Evolutionary conservation across 2,888 invertebrate genomes (phyloP).

Genomic region (Eueremaeus valkanovi): DNA sequence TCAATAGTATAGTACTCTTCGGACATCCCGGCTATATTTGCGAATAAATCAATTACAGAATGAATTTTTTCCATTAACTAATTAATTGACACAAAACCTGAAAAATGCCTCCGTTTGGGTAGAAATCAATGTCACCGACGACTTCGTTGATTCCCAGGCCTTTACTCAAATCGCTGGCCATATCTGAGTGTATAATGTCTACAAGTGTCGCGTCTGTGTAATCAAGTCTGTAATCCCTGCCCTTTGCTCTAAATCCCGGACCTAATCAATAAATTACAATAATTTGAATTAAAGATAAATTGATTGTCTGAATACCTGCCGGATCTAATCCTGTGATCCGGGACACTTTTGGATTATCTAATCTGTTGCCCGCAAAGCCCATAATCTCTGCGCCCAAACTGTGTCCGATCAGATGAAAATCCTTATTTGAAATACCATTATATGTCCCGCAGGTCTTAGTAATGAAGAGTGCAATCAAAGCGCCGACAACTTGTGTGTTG

Average conservation of each 20-base stretch:
- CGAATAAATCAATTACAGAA: background rate
- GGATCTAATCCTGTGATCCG: too few relatives aligned
- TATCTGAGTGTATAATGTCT: background rate
- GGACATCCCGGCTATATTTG: background rate
- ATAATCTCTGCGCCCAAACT: too few relatives aligned
- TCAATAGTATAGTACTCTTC: background rate
- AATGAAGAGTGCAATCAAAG: too few relatives aligned
- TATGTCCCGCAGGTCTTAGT: too few relatives aligned
- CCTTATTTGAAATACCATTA: too few relatives aligned
- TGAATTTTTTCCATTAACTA: background rate
- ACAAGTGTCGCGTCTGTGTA: background rate
- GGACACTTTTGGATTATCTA: too few relatives aligned
- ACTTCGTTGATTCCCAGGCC: background rate
- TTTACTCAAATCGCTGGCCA: background rate
- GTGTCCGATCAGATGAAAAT: too few relatives aligned
- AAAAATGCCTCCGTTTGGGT: background rate
- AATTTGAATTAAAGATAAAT: too few relatives aligned
- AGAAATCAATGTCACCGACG: conserved; percentile 7
- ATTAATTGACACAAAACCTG: background rate
- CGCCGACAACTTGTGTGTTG: too few relatives aligned
- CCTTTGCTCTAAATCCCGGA: background rate
- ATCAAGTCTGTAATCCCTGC: background rate
- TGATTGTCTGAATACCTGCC: too few relatives aligned
- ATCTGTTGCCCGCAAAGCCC: too few relatives aligned
- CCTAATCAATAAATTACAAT: too few relatives aligned